Evolutionary conservation across 2,888 invertebrate genomes (phyloP), one percentile per base, ranked within the genome.

Genomic region (Sminthurides aquaticus): DNA sequence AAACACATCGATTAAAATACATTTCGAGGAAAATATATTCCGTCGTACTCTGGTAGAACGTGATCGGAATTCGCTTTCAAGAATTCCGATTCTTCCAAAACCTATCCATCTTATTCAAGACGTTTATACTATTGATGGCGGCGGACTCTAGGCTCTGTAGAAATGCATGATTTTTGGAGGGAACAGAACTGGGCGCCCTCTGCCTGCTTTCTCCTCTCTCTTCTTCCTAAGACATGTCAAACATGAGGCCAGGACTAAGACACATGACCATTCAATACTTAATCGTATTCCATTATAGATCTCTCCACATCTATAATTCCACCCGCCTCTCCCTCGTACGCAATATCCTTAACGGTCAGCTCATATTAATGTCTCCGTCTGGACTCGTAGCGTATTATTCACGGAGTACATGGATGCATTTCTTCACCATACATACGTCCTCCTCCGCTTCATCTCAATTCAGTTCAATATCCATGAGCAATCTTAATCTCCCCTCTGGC

Each of bases 1-100:
- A 74, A 74, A 74, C 70, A 72, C 74, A 69, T 72, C 74, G 74
- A 74, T 74, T 74, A 74, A 74, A 74, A 74, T 72, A 71, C 69
- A 69, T 69, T 65, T 67, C 63, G 57, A 64, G 69, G 71, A 71
- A n/a, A 69, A 69, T 69, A 69, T 73, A 69, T 67, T 69, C 72
- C 67, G 68, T 65, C 60, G 61, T 65, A 69, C 66, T 69, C 67
- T 64, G 52, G 20, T 5, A 52, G 64, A 61, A 73, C 73, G 73
- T 73, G 73, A 71, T 62, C 60, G 11, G 73, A 73, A 71, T 73
- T 5, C 5, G 5, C 52, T 5, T 8, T 20, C 5, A 5, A 5
- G 15, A 5, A 52, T 20, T 22, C 52, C 18, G 20, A 22, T 22
- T 22, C 52, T 22, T 15, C 52, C 52, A 52, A 52, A 15, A 22